These are phyloP conservation scores for Anarhynchus alexandrinus DNA, from an alignment of 2,113 vertebrate genomes.

Conservation along the genomic window DNA sequence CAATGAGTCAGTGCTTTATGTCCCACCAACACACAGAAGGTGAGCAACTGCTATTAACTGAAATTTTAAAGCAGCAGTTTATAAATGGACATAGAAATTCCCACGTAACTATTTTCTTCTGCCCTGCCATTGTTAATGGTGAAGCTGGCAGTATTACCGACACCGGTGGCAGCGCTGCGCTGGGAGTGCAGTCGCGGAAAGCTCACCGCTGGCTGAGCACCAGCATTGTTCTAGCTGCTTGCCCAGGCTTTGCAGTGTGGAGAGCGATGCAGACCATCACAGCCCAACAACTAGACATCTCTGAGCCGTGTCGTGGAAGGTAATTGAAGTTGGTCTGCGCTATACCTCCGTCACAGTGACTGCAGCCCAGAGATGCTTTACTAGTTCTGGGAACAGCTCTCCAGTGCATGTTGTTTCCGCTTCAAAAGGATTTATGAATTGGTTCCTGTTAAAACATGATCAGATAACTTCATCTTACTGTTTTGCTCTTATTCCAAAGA, in stretches of 20 bases:
- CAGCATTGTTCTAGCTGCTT: neutral
- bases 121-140: neutral
- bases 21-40: neutral
- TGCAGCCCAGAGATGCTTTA: neutral
- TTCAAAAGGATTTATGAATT: neutral
- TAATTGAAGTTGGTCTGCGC: neutral
- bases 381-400: neutral
- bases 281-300: neutral
- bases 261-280: neutral
- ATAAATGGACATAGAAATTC: neutral
- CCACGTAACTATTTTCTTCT: neutral
- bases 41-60: neutral
- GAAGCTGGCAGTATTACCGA: rapidly evolving
- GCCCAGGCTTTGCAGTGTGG: too few species aligned
- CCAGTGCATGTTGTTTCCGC: neutral
- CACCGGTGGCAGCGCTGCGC: neutral
- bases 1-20: neutral
- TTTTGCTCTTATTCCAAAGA: neutral
- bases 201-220: neutral
- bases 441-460: neutral
- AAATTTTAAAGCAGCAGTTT: neutral
- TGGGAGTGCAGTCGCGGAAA: neutral
- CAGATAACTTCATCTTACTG: neutral
- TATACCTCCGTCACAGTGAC: neutral
- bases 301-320: neutral